These are phyloP conservation scores for Gadus macrocephalus DNA, from an alignment of 2,113 vertebrate genomes.

Conservation along the genomic window DNA sequence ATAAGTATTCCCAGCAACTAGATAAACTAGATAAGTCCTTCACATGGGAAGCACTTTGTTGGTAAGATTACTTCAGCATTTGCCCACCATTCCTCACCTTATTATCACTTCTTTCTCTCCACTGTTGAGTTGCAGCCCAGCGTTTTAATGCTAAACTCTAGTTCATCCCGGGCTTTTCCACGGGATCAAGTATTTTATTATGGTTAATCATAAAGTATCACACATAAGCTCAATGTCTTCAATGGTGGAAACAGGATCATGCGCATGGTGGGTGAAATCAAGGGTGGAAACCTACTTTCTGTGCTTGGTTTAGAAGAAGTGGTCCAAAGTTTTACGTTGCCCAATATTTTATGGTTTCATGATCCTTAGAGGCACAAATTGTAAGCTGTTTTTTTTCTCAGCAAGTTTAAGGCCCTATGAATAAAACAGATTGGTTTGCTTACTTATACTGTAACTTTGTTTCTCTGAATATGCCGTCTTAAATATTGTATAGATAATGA, in stretches of 20 bases:
- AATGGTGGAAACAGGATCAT: slow-evolving; percentile 58
- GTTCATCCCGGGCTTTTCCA: slow-evolving; percentile 57
- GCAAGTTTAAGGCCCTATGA: too few relatives aligned
- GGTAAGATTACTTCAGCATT: slow-evolving; percentile 64
- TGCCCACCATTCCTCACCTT: slow-evolving; percentile 49
- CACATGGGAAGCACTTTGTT: slow-evolving; percentile 58
- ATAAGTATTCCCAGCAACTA: slow-evolving; percentile 58
- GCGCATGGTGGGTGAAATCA: slow-evolving; percentile 59
- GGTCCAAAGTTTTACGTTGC: too few relatives aligned
- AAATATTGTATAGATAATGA: too few relatives aligned
- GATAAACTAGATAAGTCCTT: slow-evolving; percentile 61
- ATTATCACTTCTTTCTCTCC: slow-evolving; percentile 57
- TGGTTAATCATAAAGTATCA: slow-evolving; percentile 58
- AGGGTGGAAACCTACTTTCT: slow-evolving; percentile 55
- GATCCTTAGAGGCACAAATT: too few relatives aligned
- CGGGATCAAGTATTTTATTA: slow-evolving; percentile 66
- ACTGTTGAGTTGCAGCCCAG: slow-evolving; percentile 55
- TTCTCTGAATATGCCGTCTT: too few relatives aligned
- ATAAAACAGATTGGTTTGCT: too few relatives aligned
- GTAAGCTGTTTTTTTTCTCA: too few relatives aligned
- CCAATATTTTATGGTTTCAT: too few relatives aligned
- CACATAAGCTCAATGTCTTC: slow-evolving; percentile 50
- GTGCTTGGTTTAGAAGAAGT: slow-evolving; percentile 5
- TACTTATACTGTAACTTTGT: too few relatives aligned
- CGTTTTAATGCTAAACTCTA: slow-evolving; percentile 60